Base-by-base conservation (phyloP, 2,888 invertebrate species). In the Automeris io region DNA sequence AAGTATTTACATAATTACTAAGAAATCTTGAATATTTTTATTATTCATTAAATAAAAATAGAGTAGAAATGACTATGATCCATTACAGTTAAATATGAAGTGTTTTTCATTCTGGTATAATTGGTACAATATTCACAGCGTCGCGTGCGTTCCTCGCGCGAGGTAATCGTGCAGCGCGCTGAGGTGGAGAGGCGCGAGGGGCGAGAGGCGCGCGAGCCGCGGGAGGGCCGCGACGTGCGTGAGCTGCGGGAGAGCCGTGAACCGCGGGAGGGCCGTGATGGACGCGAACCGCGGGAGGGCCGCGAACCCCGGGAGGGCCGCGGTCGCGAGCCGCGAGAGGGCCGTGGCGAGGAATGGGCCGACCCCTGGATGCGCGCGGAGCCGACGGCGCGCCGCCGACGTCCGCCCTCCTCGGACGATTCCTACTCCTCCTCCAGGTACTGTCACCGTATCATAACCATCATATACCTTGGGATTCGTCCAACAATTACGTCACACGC, bases 301-400 rank as follows among this genome's bases (percentile, higher is more conserved):
- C 49, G 64, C 5, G 63, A 56, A 16, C 44, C 29, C 24, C 52
- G 66, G 1, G 64, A 55, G 29, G 51, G 26, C 1, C 49, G 69
- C 1, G 65, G 47, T 2, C 42, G 23, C 19, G 40, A 74, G 80
- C 23, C 34, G 24, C 51, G 70, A 55, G 46, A 64, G 55, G 70
- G 82, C 70, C 37, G 89, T 90, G 93, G 91, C 0, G 97, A 97
- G 68, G 97, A 97, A 60, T 98, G 97, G 97, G 94, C 93, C 29
- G 97, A 98, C 82, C 97, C 97, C 0, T 98, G 97, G 97, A 95
- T 95, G 69, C 83, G 90, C 1, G 88, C 90, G 24, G 90, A 91
- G 46, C 78, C 88, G 5, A 86, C 88, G 36, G 78, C 88, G 0
- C 44, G 81, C 0, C 53, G 76, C 2, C 61, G 81, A 23, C 63